Base-by-base conservation (phyloP, 1,140 invertebrate species). In the Conopomorpha cramerella region DNA sequence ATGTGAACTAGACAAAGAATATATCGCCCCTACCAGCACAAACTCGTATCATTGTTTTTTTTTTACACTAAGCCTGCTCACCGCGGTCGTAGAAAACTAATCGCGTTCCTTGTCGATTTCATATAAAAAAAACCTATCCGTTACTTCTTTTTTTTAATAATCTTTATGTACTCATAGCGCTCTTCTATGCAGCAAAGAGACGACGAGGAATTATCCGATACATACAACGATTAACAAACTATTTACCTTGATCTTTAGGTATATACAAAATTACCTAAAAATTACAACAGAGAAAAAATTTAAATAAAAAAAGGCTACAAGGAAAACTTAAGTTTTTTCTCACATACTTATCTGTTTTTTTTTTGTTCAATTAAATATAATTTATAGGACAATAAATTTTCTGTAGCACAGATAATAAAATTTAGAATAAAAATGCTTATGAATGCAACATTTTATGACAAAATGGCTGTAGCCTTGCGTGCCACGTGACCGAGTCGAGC, bases 351-450 rank as follows among this genome's bases (percentile, higher is more conserved):
- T 56, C 55, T 62, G 54, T 58, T 57, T 51, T 54, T 51, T 40
- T 62, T 51, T 46, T 59, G 55, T 60, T 51, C 54, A 38, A 59
- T 55, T 57, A 46, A 23, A 23, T 23, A 23, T 10, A 23, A 23
- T 4, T 23, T n/a, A n/a, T n/a, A n/a, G n/a, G n/a, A n/a, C n/a
- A n/a, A 46, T 39, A 56, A 52, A 57, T 51, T 54, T 63, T 58
- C 56, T 53, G 56, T 57, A 56, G 52, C 60, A 65, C 59, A 64
- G n/a, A n/a, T n/a, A n/a, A 60, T 50, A 48, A 54, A 41, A 52
- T 55, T 50, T 55, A 49, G 56, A 59, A 57, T 55, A 39, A 54
- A 49, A 55, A 43, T 43, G 31, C 36, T 46, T 52, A 39, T 35
- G 62, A 65, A 63, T 61, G 55, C 56, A 53, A 34, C 18, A 48